A percentile compares a stretch with the other conserved stretches of the same genome.
Conservation (phyloP, 2,888 invertebrate species). For the Lobophora halterata region DNA sequence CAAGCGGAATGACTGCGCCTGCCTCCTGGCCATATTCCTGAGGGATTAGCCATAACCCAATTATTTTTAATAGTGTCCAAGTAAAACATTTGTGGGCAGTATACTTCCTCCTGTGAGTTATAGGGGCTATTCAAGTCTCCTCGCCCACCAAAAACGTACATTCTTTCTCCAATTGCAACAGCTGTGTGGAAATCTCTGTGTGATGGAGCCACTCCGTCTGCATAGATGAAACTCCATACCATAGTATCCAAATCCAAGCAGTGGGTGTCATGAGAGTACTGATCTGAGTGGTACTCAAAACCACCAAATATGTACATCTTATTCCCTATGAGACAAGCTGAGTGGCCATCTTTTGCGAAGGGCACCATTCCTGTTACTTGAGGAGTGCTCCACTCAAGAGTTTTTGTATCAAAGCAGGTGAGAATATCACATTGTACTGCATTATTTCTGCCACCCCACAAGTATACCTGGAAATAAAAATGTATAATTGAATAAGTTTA, state of each 20-base stretch:
- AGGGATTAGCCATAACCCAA: conserved; percentile 84
- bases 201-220: conserved; percentile 83
- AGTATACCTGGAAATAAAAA: conserved; percentile 81
- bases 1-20: conserved; percentile 95
- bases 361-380: conserved; percentile 86
- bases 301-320: conserved; percentile 96
- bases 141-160: conserved; percentile 95
- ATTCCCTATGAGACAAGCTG: conserved; percentile 89
- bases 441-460: conserved; percentile 97
- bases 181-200: conserved; percentile 95
- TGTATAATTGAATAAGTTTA: too few species aligned
- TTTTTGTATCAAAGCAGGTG: conserved; percentile 89
- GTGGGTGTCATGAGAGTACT: conserved; percentile 90
- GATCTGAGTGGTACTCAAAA: conserved; percentile 91
- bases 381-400: conserved; percentile 84
- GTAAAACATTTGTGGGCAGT: conserved; percentile 88
- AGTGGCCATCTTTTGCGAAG: conserved; percentile 94
- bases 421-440: conserved; percentile 88
- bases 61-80: conserved; percentile 85
- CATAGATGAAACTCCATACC: conserved; percentile 85
- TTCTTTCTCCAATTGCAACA: conserved; percentile 86
- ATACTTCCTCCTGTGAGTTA: conserved; percentile 84
- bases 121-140: conserved; percentile 83
- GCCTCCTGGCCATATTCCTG: conserved; percentile 87
- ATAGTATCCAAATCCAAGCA: conserved; percentile 86